These are phyloP conservation scores for Leptatherina wallacei DNA, from an alignment of 2,797 vertebrate genomes.

Conservation along the genomic window DNA sequence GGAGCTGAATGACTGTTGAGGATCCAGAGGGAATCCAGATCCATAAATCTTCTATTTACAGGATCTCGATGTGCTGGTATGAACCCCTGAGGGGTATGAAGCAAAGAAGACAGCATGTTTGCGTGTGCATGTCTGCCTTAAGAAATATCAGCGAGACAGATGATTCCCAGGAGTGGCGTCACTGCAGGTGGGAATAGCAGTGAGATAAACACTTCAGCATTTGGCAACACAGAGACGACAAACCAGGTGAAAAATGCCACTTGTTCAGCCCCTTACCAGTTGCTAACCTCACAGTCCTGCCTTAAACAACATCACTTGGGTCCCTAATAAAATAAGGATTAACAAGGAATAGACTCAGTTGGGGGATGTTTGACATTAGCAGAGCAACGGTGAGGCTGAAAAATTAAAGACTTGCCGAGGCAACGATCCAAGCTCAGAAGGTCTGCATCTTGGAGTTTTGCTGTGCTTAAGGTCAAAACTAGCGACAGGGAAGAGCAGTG, in stretches of 20 bases:
- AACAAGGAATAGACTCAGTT: constrained; percentile 48
- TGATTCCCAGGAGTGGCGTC: constrained; percentile 51
- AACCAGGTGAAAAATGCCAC: constrained; percentile 30
- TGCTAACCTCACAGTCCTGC: constrained; percentile 50
- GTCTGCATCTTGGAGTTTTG: constrained; percentile 18
- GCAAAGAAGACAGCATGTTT: constrained; percentile 42
- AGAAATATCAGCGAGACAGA: constrained; percentile 50
- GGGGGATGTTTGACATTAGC: constrained; percentile 55
- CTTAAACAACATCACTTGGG: constrained; percentile 50
- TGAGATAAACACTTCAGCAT: constrained; percentile 58
- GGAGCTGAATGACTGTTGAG: constrained; percentile 26
- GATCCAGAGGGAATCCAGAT: constrained; percentile 46
- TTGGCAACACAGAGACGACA: constrained; percentile 16
- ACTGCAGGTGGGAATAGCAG: constrained; percentile 55
- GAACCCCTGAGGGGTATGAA: constrained; percentile 47
- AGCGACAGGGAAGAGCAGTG: constrained; percentile 13
- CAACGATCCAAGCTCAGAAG: constrained; percentile 13
- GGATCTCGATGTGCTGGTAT: constrained; percentile 51
- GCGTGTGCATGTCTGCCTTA: constrained; percentile 34
- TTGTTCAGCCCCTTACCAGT: constrained; percentile 47
- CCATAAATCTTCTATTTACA: constrained; percentile 50
- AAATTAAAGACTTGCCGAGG: constrained; percentile 45
- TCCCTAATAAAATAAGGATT: constrained; percentile 63
- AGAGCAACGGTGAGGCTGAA: constrained; percentile 59
- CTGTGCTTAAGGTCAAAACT: constrained; percentile 35